A percentile compares a stretch with the other conserved stretches of the same genome.
Conservation (phyloP, 2,888 invertebrate genomes). For the Amiota mariae region DNA sequence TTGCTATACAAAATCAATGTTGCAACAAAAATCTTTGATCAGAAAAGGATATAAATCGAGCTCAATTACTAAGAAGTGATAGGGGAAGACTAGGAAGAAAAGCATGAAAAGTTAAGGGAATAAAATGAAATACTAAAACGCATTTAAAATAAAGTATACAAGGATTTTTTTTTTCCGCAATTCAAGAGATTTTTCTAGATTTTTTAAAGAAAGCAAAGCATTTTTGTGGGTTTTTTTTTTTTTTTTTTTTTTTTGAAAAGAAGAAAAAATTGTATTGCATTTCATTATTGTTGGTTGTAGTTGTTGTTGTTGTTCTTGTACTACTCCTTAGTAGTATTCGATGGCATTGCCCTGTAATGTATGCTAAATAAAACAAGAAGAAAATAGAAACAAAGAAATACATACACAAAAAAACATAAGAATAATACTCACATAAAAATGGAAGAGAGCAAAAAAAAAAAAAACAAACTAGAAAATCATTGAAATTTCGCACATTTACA, state of each 20-base stretch:
- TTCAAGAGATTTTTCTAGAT: no score
- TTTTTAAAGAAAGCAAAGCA: no score
- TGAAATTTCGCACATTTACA: slow-evolving; percentile 25
- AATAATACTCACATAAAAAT: neutral
- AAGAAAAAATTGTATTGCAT: no score
- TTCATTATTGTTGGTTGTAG: no score
- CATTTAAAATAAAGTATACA: no score
- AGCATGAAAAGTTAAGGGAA: slow-evolving; percentile 31
- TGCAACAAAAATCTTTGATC: slow-evolving; percentile 17
- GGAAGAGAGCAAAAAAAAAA: neutral
- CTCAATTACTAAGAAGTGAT: slow-evolving; percentile 20
- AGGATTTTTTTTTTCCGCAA: no score
- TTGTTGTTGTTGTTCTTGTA: no score
- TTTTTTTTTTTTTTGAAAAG: no score
- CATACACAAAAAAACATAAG: neutral
- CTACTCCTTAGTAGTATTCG: neutral
- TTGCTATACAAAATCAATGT: slow-evolving; percentile 2
- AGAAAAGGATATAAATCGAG: slow-evolving; percentile 7
- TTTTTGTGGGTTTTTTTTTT: no score
- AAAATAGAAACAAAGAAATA: neutral
- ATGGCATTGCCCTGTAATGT: slow-evolving; percentile 1
- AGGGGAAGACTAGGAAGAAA: slow-evolving; percentile 39
- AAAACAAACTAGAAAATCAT: slow-evolving; percentile 8
- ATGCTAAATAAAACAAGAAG: slow-evolving; percentile 20
- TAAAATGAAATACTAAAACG: neutral